These are phyloP conservation scores for Cyclopterus lumpus DNA, from an alignment of 2,797 vertebrate species.

Conservation along the genomic window DNA sequence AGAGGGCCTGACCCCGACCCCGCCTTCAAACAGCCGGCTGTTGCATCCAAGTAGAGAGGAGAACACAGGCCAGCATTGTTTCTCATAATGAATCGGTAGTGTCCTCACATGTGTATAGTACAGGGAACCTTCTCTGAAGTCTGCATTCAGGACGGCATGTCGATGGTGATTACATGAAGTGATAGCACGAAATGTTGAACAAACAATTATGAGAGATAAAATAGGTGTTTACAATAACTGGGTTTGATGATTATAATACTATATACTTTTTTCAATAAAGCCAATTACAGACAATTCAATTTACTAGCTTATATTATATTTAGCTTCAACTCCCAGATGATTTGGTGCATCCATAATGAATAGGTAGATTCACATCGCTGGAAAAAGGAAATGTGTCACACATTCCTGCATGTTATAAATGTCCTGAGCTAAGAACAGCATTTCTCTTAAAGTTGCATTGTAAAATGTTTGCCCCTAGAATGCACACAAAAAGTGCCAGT, in stretches of 20 bases:
- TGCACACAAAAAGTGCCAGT: background rate
- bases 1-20: constrained; percentile 52
- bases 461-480: background rate
- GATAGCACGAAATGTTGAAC: constrained; percentile 33
- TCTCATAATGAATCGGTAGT: constrained; percentile 71
- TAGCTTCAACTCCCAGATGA: constrained; percentile 1
- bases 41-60: constrained; percentile 63
- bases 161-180: constrained; percentile 2
- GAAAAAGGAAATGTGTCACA: constrained; percentile 1
- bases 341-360: constrained; percentile 25
- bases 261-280: background rate
- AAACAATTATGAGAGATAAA: constrained; percentile 45
- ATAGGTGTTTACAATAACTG: constrained; percentile 9
- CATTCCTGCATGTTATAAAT: constrained; percentile 12
- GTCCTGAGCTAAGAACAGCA: background rate
- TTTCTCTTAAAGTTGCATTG: constrained; percentile 7
- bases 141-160: constrained; percentile 29
- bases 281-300: background rate
- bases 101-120: constrained; percentile 65
- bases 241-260: background rate
- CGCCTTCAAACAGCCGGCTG: constrained; percentile 68
- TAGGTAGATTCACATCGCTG: background rate
- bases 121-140: constrained; percentile 64
- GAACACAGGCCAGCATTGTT: constrained; percentile 82
- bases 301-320: background rate